Conservation (phyloP, 2,888 invertebrate species). For the Lypha dubia region DNA sequence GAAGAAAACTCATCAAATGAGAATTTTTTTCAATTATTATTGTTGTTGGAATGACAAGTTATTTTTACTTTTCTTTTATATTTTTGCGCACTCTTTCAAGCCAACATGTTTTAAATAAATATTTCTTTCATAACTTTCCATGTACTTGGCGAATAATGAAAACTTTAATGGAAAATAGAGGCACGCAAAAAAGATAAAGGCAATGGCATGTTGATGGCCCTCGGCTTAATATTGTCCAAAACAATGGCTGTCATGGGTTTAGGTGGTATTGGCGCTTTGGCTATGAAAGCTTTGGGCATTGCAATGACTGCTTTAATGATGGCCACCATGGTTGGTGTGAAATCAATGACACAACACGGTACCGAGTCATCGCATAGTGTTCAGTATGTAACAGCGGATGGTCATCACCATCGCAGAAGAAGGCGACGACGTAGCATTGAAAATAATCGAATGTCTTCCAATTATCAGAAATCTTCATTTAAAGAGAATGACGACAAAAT, state of each 20-base stretch:
- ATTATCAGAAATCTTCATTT: neutral
- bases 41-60: too few species aligned
- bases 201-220: constrained; percentile 84
- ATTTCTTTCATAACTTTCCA: neutral
- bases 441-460: neutral
- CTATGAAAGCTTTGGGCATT: constrained; percentile 90
- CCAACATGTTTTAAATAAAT: neutral
- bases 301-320: constrained; percentile 90
- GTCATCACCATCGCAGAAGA: constrained; percentile 78
- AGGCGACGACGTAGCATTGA: constrained; percentile 76
- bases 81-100: neutral
- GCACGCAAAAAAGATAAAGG: constrained; percentile 87
- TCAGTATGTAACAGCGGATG: constrained; percentile 83
- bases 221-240: constrained; percentile 91
- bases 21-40: too few species aligned
- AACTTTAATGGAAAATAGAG: constrained; percentile 81
- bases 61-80: too few species aligned
- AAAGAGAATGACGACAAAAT: constrained; percentile 15
- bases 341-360: constrained; percentile 86
- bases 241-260: constrained; percentile 90
- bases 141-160: constrained; percentile 11
- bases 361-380: constrained; percentile 83
- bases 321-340: constrained; percentile 89
- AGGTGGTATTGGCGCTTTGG: constrained; percentile 89
- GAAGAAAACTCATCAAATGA: too few species aligned